Percentiles rank a stretch among this genome's conserved stretches.
Conservation (phyloP, 1,140 invertebrate species). For the Acromyrmex heyeri region DNA sequence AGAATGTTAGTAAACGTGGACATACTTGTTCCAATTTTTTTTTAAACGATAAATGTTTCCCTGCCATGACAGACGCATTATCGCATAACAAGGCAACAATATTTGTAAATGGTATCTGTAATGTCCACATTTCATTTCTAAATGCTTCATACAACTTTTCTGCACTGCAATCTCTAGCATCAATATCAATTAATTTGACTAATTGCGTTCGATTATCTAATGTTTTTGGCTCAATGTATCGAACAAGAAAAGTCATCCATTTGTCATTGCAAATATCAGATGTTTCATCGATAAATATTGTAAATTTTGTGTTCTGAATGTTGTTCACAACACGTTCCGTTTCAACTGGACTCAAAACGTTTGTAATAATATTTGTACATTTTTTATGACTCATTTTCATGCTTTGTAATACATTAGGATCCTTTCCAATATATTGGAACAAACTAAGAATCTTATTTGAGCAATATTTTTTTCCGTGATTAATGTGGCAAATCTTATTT, state of each 20-base stretch:
- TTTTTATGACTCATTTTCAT: too few relatives aligned
- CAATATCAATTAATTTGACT: background rate
- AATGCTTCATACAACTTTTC: background rate
- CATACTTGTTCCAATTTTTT: background rate
- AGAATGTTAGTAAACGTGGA: background rate
- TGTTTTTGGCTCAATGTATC: background rate
- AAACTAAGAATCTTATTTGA: too few relatives aligned
- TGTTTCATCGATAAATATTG: background rate
- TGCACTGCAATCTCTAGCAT: background rate
- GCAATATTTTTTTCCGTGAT: too few relatives aligned
- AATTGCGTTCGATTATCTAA: background rate
- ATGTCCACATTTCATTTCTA: background rate
- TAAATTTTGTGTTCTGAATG: too few relatives aligned
- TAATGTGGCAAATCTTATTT: too few relatives aligned
- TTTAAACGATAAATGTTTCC: slow-evolving; percentile 4
- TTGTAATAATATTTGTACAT: too few relatives aligned
- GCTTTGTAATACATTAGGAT: too few relatives aligned
- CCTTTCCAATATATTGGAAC: too few relatives aligned
- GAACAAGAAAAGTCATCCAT: background rate
- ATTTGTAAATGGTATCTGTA: background rate
- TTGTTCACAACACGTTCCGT: too few relatives aligned
- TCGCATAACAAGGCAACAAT: background rate
- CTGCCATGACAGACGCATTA: background rate
- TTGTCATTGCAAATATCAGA: background rate
- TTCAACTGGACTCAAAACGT: too few relatives aligned